These are phyloP conservation scores for Sebastes steindachneri DNA, from an alignment of 2,797 vertebrate genomes.

Conservation along the genomic window DNA sequence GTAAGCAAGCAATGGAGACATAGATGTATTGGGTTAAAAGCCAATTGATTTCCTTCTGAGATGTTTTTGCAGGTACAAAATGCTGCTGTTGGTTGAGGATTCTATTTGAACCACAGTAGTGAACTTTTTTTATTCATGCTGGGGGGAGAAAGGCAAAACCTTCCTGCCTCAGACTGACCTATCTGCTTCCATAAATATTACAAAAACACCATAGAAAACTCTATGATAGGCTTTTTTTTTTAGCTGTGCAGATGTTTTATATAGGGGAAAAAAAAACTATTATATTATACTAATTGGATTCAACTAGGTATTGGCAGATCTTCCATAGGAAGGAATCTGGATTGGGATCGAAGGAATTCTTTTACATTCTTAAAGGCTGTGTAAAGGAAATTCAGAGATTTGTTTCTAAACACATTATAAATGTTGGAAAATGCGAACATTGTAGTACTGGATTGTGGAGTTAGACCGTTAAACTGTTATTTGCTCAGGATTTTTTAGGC, in stretches of 20 bases:
- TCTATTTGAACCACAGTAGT: not conserved
- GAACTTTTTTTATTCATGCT: constrained; percentile 4
- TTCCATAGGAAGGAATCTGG: not conserved
- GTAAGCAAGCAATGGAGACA: not conserved
- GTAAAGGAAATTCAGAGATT: too few species aligned
- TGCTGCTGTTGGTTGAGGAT: not conserved
- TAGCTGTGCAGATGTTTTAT: not conserved
- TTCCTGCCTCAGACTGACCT: not conserved
- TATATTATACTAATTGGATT: not conserved
- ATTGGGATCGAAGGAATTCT: not conserved
- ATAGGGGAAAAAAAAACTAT: not conserved
- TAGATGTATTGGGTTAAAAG: not conserved
- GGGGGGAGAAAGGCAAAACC: not conserved
- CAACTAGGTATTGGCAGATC: not conserved
- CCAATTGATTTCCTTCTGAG: not conserved
- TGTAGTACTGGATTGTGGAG: too few species aligned
- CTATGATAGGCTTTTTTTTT: not conserved
- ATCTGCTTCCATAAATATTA: not conserved
- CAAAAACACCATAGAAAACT: not conserved
- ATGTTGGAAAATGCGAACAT: too few species aligned
- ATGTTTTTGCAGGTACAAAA: constrained; percentile 6
- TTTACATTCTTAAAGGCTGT: not conserved
- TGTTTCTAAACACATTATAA: too few species aligned
- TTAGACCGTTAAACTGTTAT: too few species aligned
- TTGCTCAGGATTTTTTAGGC: too few species aligned